Evolutionary conservation across 2,797 vertebrate genomes (phyloP).

Genomic region (Aplochiton taeniatus): DNA sequence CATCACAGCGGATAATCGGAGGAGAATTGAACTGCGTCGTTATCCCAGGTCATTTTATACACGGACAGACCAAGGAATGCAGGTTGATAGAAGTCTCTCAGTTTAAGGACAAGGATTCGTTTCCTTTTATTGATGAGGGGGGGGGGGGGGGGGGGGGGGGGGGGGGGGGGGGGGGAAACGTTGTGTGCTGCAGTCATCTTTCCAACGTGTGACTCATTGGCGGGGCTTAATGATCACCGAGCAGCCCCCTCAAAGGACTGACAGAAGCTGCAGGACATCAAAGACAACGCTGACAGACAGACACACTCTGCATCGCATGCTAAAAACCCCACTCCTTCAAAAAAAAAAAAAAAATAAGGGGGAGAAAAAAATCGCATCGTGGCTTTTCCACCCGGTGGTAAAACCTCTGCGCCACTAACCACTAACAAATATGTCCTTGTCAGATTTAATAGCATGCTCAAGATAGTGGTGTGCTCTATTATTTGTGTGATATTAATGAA

Average conservation of each 20-base stretch:
- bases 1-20: constrained; percentile 8
- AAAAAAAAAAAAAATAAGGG: constrained; percentile 48
- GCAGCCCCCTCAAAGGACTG: constrained; percentile 59
- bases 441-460: too few relatives aligned
- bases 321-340: constrained; percentile 62
- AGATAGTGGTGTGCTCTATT: too few relatives aligned
- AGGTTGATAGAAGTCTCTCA: constrained; percentile 40
- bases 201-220: constrained; percentile 59
- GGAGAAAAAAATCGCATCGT: too few relatives aligned
- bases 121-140: constrained; percentile 51
- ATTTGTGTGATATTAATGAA: too few relatives aligned
- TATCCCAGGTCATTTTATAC: neutral
- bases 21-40: neutral
- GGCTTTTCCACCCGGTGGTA: too few relatives aligned
- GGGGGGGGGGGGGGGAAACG: constrained; percentile 69
- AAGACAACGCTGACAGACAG: constrained; percentile 67
- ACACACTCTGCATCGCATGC: constrained; percentile 53
- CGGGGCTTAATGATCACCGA: constrained; percentile 64
- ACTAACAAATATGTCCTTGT: too few relatives aligned
- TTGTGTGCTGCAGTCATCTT: constrained; percentile 57
- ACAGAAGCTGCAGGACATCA: constrained; percentile 67
- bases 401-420: too few relatives aligned
- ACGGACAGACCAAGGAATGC: constrained; percentile 49
- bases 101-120: constrained; percentile 38
- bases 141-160: constrained; percentile 71